Base-by-base conservation (phyloP, 1,140 invertebrate species). In the Scylla paramamosain region DNA sequence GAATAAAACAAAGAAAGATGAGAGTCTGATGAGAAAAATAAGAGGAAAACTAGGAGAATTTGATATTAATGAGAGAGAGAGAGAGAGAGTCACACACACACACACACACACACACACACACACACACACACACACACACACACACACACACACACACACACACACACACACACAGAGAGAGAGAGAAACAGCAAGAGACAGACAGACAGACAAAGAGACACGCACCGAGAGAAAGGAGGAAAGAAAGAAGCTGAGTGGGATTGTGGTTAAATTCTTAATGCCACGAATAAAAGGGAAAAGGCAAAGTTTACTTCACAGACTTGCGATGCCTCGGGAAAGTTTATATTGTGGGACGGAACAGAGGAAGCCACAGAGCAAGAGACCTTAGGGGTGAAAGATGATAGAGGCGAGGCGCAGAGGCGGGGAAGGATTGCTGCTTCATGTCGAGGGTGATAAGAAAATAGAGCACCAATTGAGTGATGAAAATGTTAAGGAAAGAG, bases 331-430 rank as follows among this genome's bases (percentile, higher is more conserved):
- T 59, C 1, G 67, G 25, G 67, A 77, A 77, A 77, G 25, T 77
- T 20, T 77, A 59, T 59, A 77, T n/a, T n/a, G 67, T 77, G 0
- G 67, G 67, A 59, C 67, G 25, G 20, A 77, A n/a, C 67, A 77
- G 67, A 77, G 67, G 67, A 59, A 12, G 25, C 12, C 12, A n/a
- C 67, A n/a, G 67, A 77, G 67, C 67, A 7, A n/a, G 59, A 8
- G 67, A 77, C 67, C 67, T 77, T 25, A 77, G n/a, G 67, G n/a
- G 67, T 77, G 67, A 77, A n/a, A n/a, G 67, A 77, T 77, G 67
- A 77, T n/a, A n/a, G 67, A 25, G 25, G 67, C 12, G 25, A 77
- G 67, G 67, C 12, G 67, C 12, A 12, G 67, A 77, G 20, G 67
- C 20, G 25, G n/a, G 67, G 67, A 25, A 77, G 67, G 67, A 77